Percentiles rank a stretch among this genome's conserved stretches.
Conservation (phyloP, 2,113 vertebrate genomes). For the Phodopus roborovskii region DNA sequence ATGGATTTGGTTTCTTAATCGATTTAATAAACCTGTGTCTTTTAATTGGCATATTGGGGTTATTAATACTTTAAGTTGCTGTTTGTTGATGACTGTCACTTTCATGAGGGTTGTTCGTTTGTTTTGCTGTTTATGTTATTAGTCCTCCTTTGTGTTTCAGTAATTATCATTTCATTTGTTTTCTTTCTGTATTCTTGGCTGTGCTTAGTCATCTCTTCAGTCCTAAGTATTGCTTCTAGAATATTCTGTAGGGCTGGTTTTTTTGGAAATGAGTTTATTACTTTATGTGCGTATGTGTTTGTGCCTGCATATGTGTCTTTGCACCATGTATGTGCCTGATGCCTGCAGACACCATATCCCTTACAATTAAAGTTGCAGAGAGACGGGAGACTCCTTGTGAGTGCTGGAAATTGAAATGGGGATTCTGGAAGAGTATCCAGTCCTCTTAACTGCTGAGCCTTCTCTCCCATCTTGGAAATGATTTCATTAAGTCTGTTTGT, state of each 20-base stretch:
- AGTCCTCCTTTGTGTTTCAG: not conserved
- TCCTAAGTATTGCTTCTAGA: not conserved
- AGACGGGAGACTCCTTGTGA: not conserved
- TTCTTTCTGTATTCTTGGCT: not conserved
- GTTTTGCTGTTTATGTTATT: not conserved
- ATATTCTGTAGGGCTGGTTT: not conserved
- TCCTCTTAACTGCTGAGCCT: not conserved
- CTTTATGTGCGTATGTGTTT: not conserved
- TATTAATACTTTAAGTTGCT: not conserved
- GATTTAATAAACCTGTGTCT: not conserved
- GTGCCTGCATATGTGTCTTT: not conserved
- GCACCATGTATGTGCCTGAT: not conserved
- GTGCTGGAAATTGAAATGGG: not conserved
- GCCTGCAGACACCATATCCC: not conserved
- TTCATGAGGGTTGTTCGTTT: not conserved
- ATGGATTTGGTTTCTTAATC: not conserved
- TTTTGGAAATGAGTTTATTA: not conserved
- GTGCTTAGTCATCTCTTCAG: not conserved
- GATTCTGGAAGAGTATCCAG: not conserved
- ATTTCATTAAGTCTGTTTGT: not conserved
- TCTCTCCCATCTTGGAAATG: not conserved
- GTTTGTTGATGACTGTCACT: not conserved
- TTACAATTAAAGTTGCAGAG: not conserved
- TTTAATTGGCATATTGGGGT: not conserved
- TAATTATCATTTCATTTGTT: not conserved